Evolutionary conservation across 2,797 vertebrate species (phyloP).

Genomic region (Protosalanx chinensis): DNA sequence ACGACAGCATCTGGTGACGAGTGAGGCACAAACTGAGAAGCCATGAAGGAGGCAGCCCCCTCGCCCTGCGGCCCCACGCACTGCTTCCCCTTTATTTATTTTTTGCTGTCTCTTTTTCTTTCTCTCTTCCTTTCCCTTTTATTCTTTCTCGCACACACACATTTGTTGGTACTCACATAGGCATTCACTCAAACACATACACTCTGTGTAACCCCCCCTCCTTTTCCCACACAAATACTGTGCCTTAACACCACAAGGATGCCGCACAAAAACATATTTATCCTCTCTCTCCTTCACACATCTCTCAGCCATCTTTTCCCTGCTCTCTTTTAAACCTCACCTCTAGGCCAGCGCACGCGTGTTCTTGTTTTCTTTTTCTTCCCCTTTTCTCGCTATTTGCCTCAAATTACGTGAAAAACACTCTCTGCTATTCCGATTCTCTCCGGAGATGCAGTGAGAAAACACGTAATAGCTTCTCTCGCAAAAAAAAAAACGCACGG

Average conservation of each 20-base stretch:
- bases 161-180: neutral
- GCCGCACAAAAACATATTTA: slow-evolving; percentile 3
- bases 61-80: slow-evolving; percentile 46
- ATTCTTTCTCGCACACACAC: neutral
- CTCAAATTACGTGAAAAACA: slow-evolving; percentile 80
- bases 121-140: neutral
- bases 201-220: neutral
- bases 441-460: slow-evolving; percentile 61
- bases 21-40: slow-evolving; percentile 36
- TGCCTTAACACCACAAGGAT: slow-evolving; percentile 3
- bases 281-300: neutral
- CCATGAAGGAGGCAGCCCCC: slow-evolving; percentile 35
- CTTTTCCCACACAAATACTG: slow-evolving; percentile 6
- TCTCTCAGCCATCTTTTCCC: neutral
- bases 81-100: slow-evolving; percentile 29
- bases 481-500: slow-evolving; percentile 71
- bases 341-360: slow-evolving; percentile 70
- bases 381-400: slow-evolving; percentile 63
- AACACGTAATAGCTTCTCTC: slow-evolving; percentile 69
- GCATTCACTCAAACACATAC: slow-evolving; percentile 8
- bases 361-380: slow-evolving; percentile 18
- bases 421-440: slow-evolving; percentile 63
- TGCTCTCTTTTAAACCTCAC: slow-evolving; percentile 27
- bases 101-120: slow-evolving; percentile 16
- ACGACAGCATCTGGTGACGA: slow-evolving; percentile 63